Base-by-base conservation (phyloP, 2,797 vertebrate genomes). In the Siniperca scherzeri region DNA sequence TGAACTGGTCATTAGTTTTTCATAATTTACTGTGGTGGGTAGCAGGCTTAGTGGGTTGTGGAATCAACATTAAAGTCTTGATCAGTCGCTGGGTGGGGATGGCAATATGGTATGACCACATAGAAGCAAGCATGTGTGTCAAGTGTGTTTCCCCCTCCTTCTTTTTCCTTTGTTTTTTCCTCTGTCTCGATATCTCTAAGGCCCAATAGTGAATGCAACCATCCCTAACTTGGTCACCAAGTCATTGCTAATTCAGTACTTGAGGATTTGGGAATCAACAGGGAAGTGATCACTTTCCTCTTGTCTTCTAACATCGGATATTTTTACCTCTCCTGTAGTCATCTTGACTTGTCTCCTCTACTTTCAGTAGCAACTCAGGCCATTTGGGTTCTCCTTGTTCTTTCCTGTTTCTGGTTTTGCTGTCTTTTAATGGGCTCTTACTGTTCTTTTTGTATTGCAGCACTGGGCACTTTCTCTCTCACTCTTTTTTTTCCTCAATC, bases 311-410 rank as follows among this genome's bases (percentile, higher is more conserved):
- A 57, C 40, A 66, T 55, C 36, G 7, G 7, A 53, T 84, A 88
- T 84, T 77, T 88, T 75, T 82, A 86, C 71, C 62, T 69, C 56
- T 68, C 25, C 66, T 83, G 36, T 50, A n/a, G 67, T 78, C 66
- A 82, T 76, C 8, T 69, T 46, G 52, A 86, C 62, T 81, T 21
- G n/a, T 68, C 81, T 79, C 33, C 56, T 71, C 40, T 33, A n/a
- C 68, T 62, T 66, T 80, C 42, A 77, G 55, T 12, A 62, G 25
- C 65, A 81, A 25, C 74, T 53, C 33, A 25, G 56, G 12, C 68
- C 70, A 62, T 69, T 80, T 40, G 38, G 50, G 64, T 46, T 80
- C 44, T 70, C 48, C 61, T 70, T 79, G 65, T 91, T 83, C 77
- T 85, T 71, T 79, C 61, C 76, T 70, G 46, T 79, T 67, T 88